Percentiles rank a stretch among this genome's conserved stretches.
Conservation (phyloP, 2,888 invertebrate species). For the Eumacrocentrus americanus region DNA sequence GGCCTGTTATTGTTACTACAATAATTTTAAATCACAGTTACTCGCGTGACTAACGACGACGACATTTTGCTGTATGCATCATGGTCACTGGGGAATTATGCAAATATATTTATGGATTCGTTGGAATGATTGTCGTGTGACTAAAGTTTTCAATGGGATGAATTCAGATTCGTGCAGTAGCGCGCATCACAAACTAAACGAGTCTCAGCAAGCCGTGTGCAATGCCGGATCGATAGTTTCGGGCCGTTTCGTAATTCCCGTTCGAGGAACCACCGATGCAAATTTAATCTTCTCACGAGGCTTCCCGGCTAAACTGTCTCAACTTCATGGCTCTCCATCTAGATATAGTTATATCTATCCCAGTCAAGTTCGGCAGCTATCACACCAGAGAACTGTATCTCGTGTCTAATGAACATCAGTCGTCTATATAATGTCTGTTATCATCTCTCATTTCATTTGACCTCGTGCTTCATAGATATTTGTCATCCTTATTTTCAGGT, state of each 20-base stretch:
- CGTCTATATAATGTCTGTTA: background rate
- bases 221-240: slow-evolving; percentile 22
- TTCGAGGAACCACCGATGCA: slow-evolving; percentile 21
- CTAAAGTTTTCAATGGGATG: too few species aligned
- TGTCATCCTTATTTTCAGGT: too few species aligned
- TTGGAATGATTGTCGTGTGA: slow-evolving; percentile 22
- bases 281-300: slow-evolving; percentile 24
- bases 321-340: slow-evolving; percentile 16
- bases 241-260: slow-evolving; percentile 15
- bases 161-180: too few species aligned
- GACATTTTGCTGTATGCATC: too few species aligned
- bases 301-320: slow-evolving; percentile 17
- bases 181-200: too few species aligned
- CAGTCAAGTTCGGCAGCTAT: background rate
- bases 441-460: too few species aligned
- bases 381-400: background rate
- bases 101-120: slow-evolving; percentile 26
- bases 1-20: too few species aligned
- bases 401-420: too few species aligned
- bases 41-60: too few species aligned
- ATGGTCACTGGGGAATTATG: slow-evolving; percentile 6
- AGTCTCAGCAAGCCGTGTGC: too few species aligned
- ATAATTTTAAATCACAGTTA: too few species aligned
- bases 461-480: too few species aligned
- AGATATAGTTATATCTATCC: background rate